phyloP scores from a whole-genome alignment of 2,797 vertebrate genomes.

The Propithecus deckenii region DNA sequence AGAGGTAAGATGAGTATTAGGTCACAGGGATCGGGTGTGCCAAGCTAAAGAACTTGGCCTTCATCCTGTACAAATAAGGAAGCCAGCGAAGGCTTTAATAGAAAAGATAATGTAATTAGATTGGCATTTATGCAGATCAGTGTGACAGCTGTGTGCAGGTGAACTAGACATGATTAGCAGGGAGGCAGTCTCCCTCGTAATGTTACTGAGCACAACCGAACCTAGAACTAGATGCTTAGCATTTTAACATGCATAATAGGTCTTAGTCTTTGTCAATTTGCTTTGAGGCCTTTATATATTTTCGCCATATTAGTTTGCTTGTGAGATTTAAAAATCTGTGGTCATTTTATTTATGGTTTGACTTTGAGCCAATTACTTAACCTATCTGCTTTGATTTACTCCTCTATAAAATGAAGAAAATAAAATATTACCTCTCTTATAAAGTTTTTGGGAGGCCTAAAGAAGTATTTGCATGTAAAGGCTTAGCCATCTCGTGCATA shows the following conservation, averaged over 20 bases:
- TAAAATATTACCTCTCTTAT: not conserved
- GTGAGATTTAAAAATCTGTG: not conserved
- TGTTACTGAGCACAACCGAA: not conserved
- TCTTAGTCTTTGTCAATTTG: not conserved
- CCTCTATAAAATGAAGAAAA: not conserved
- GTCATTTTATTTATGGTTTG: not conserved
- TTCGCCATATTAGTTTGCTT: conserved; percentile 8
- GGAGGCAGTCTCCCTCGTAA: not conserved
- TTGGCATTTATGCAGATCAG: not conserved
- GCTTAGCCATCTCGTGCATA: not conserved
- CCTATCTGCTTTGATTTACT: not conserved
- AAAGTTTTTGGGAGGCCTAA: not conserved
- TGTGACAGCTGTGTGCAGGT: not conserved
- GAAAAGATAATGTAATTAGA: not conserved
- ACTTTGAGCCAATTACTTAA: conserved; percentile 4
- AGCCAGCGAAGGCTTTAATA: not conserved
- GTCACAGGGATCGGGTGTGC: not conserved
- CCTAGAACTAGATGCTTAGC: not conserved
- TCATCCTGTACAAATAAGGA: not conserved
- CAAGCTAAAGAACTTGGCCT: conserved; percentile 28
- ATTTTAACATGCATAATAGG: not conserved
- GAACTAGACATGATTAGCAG: not conserved
- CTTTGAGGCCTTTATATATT: not conserved
- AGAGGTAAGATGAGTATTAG: not conserved
- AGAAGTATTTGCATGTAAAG: not conserved